Base-by-base conservation (phyloP, 37 sponge, comb jelly and placozoan genomes). In the Tethya wilhelma region DNA sequence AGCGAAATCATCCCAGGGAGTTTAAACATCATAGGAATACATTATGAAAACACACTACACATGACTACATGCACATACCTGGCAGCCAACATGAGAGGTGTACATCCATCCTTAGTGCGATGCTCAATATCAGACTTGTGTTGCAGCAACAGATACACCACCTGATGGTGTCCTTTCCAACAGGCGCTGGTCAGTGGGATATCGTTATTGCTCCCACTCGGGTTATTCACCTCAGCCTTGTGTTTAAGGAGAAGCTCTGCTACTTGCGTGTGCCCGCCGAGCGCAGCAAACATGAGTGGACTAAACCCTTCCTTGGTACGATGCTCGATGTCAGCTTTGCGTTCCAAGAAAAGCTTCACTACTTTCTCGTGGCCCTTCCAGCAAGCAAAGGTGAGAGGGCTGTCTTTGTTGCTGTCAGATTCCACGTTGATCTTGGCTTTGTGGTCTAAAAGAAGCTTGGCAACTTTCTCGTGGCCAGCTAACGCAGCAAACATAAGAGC, bases 281-380 rank as follows among this genome's bases (percentile, higher is more conserved):
- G 84, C 25, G 98, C 98, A 31, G 98, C 98, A 80, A 97, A 97
- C 98, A 97, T 97, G 40, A 97, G 91, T 0, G 98, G 98, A 49
- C 92, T 94, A 59, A 97, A 97, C 0, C 98, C 98, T 58, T 97
- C 98, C 79, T 97, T 97, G 0, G 98, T 97, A 42, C 98, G 94
- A 69, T 98, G 99, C 77, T 98, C 99, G 1, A 98, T 77, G 69
- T 98, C 80, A 0, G 99, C 99, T 1, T 91, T 85, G 55, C 88
- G 82, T 37, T 79, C 83, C 20, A 98, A 74, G 60, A 98, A 83
- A 49, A 98, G 83, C 56, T 91, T 87, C 23, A 98, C 99, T 34
- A 98, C 99, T 69, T 93, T 91, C 74, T 90, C 80, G 86, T 98
- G 99, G 9, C 99, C 99, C 64, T 98, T 98, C 99, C 99, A 98